Base-by-base conservation (phyloP, 2,113 vertebrate genomes). In the Phalacrocorax aristotelis region DNA sequence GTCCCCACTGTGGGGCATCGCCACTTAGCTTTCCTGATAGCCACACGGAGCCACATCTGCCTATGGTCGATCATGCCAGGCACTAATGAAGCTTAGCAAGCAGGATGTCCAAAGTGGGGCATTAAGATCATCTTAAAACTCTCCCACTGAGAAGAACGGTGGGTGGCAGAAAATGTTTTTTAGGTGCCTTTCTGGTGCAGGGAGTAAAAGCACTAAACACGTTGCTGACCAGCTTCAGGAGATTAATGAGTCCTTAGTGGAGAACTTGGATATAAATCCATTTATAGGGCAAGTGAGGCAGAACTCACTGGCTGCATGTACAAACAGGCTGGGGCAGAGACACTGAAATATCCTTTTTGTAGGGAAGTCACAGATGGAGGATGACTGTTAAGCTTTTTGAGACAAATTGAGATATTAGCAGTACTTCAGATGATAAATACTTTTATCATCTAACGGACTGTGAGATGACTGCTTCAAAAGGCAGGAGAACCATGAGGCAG, bases 51-150 rank as follows among this genome's bases (percentile, higher is more conserved):
- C 61, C n/a, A 18, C 57, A 15, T 61, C 66, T 93, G 57, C 77
- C 51, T 3, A 3, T 81, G 77, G 22, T 48, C 0, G 0, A 23
- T 65, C 36, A 11, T 25, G 32, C 42, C 57, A 72, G 49, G 44
- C 13, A 29, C 49, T 72, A 49, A 40, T 5, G 5, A 85, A 62
- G 52, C 61, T 70, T 54, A 86, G 44, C 60, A 64, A 76, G 57
- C 34, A 60, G 66, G 65, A 52, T 29, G 76, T 85, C 62, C 44
- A 23, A 70, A 79, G 26, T 4, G 0, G 9, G 29, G 8, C n/a
- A 30, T 40, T 52, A 44, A 58, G 36, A 58, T 90, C 36, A 14
- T 34, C 60, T 83, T 69, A 49, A 68, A 95, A 70, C 30, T 36
- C 46, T 44, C 52, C 68, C 22, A 8, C 36, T 89, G 65, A 77